These are phyloP conservation scores for Capreolus pygargus DNA, from an alignment of 2,113 vertebrate genomes.

Conservation along the genomic window DNA sequence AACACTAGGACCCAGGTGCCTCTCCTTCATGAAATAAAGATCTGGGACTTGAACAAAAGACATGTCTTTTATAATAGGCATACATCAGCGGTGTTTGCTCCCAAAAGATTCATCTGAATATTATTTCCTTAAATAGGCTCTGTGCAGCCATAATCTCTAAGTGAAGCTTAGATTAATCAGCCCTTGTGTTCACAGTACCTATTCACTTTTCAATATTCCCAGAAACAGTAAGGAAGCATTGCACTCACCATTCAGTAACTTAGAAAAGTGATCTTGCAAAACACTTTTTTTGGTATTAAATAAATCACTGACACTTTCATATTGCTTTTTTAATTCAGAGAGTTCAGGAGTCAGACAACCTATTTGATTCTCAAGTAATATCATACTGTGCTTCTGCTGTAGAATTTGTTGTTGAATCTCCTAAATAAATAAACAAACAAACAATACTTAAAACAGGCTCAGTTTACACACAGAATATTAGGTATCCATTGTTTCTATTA, in stretches of 20 bases:
- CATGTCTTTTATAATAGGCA: neutral
- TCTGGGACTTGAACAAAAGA: neutral
- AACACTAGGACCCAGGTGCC: neutral
- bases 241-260: constrained; percentile 84
- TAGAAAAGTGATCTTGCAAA: constrained; percentile 86
- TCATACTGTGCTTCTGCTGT: constrained; percentile 86
- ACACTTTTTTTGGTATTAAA: constrained; percentile 90
- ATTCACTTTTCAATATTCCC: neutral
- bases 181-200: neutral
- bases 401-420: constrained; percentile 88
- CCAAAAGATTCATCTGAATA: neutral
- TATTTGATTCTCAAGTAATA: constrained; percentile 86
- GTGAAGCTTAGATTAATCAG: neutral
- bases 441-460: neutral
- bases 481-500: neutral
- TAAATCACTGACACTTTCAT: constrained; percentile 85
- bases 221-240: neutral
- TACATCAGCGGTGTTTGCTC: neutral
- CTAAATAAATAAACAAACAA: constrained; percentile 74
- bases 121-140: neutral
- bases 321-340: constrained; percentile 85
- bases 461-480: neutral
- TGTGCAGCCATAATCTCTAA: neutral
- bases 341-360: constrained; percentile 86
- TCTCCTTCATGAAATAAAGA: neutral